Conservation (phyloP, 2,113 vertebrate species). For the Anolis sagrei region DNA sequence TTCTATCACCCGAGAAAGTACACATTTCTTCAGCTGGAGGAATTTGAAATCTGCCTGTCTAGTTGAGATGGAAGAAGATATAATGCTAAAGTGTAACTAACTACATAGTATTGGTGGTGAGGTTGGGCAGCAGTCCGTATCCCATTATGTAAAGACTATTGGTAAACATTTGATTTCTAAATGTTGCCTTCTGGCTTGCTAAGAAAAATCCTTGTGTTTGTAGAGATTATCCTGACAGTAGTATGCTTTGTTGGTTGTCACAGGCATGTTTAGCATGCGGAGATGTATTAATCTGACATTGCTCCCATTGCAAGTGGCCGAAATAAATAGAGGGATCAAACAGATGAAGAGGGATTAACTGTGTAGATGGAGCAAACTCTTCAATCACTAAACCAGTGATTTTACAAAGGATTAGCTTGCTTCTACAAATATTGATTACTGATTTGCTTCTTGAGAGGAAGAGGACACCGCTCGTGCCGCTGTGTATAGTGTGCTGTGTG, state of each 20-base stretch:
- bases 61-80: background rate
- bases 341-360: constrained; percentile 88
- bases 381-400: constrained; percentile 83
- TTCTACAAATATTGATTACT: constrained; percentile 88
- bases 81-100: background rate
- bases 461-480: constrained; percentile 74
- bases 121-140: constrained; percentile 3
- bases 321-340: constrained; percentile 82
- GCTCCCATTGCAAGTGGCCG: constrained; percentile 72
- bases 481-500: constrained; percentile 64
- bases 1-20: background rate
- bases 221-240: constrained; percentile 82
- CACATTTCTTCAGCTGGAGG: constrained; percentile 8
- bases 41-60: constrained; percentile 9
- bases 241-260: constrained; percentile 80
- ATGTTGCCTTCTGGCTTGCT: constrained; percentile 75
- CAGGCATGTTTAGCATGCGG: constrained; percentile 71
- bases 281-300: constrained; percentile 80
- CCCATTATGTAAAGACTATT: constrained; percentile 61
- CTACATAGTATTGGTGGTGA: background rate
- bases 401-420: constrained; percentile 85
- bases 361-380: constrained; percentile 85
- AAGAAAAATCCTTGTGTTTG: constrained; percentile 75
- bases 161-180: constrained; percentile 76
- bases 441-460: constrained; percentile 80